Percentiles rank a stretch among this genome's conserved stretches.
phyloP scores from a whole-genome alignment of 2,797 vertebrate genomes.

The Echiichthys vipera region DNA sequence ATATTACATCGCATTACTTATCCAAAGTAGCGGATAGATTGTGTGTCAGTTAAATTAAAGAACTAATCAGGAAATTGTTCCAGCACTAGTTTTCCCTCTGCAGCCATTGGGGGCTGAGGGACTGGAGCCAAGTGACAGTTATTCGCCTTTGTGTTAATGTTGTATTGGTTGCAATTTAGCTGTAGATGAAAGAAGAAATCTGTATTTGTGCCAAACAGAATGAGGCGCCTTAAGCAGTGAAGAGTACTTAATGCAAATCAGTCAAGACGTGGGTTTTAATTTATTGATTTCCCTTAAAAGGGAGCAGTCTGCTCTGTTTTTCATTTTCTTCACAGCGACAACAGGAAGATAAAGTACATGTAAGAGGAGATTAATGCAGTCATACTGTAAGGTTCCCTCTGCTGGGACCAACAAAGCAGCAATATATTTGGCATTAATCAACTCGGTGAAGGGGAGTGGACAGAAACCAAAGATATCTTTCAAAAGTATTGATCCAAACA shows the following conservation, averaged over 20 bases:
- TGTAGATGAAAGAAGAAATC: not conserved
- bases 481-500: slow-evolving; percentile 20
- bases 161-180: not conserved
- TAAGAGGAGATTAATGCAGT: slow-evolving; percentile 6
- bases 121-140: not conserved
- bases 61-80: not conserved
- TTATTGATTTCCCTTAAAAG: slow-evolving; percentile 25
- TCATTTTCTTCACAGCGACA: not conserved
- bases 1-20: too few species aligned
- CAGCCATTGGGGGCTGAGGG: not conserved
- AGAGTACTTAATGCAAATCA: slow-evolving; percentile 36
- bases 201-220: not conserved
- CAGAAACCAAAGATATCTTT: not conserved
- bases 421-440: slow-evolving; percentile 7
- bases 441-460: not conserved
- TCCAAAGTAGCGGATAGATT: not conserved
- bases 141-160: not conserved
- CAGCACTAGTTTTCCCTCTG: not conserved
- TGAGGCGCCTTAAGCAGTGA: not conserved
- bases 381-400: not conserved
- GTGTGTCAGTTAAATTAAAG: not conserved
- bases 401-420: not conserved
- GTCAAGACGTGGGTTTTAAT: slow-evolving; percentile 1
- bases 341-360: slow-evolving; percentile 3
- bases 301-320: not conserved